phyloP scores from a whole-genome alignment of 2,888 invertebrate genomes.

The Nudaria mundana region DNA sequence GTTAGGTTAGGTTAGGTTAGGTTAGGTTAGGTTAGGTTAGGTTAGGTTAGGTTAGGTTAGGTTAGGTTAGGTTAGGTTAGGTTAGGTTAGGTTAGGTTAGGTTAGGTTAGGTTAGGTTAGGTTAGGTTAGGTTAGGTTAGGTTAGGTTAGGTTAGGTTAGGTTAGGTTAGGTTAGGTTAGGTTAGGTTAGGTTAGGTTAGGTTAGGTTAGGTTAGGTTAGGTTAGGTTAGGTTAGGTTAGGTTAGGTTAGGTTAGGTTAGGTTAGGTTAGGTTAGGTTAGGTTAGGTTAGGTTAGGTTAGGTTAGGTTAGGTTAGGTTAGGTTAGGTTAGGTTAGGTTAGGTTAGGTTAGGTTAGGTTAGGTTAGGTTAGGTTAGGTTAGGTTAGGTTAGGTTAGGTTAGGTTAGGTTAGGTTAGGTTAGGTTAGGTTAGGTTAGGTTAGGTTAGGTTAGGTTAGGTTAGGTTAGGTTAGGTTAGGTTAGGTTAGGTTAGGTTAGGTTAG shows the following conservation, averaged over 20 bases:
- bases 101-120: slow-evolving; percentile 27
- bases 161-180: slow-evolving; percentile 27
- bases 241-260: too few species aligned
- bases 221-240: slow-evolving; percentile 20
- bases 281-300: slow-evolving; percentile 19
- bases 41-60: too few species aligned
- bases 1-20: too few species aligned
- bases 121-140: too few species aligned
- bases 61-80: too few species aligned
- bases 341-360: slow-evolving; percentile 1
- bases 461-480: neutral
- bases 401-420: slow-evolving; percentile 7
- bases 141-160: too few species aligned
- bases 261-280: slow-evolving; percentile 23
- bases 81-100: slow-evolving; percentile 27
- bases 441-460: slow-evolving; percentile 7
- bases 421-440: slow-evolving; percentile 9
- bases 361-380: slow-evolving; percentile 13
- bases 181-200: slow-evolving; percentile 26
- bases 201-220: too few species aligned
- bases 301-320: slow-evolving; percentile 10
- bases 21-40: too few species aligned
- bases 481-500: slow-evolving; percentile 9
- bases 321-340: too few species aligned
- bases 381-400: slow-evolving; percentile 18